Evolutionary conservation across 2,888 invertebrate genomes (phyloP).

Genomic region (Phengaris alcon): DNA sequence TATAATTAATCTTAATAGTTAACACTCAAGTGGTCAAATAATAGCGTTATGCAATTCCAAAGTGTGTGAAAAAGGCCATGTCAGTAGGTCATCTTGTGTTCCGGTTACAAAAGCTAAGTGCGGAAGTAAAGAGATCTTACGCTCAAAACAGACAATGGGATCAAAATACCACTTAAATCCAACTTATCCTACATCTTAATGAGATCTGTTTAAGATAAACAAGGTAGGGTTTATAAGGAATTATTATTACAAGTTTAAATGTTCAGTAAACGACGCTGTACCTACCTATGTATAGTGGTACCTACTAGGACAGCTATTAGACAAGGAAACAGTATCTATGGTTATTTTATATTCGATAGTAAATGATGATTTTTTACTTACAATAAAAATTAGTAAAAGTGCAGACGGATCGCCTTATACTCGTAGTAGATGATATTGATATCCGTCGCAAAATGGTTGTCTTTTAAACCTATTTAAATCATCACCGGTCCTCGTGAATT

Average conservation of each 20-base stretch:
- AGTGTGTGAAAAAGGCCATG: constrained; percentile 11
- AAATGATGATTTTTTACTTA: too few species aligned
- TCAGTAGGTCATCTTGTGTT: background rate
- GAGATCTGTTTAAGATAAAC: background rate
- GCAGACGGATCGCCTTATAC: too few species aligned
- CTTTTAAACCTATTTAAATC: too few species aligned
- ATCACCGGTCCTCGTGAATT: too few species aligned
- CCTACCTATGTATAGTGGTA: too few species aligned
- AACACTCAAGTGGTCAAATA: background rate
- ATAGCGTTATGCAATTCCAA: background rate
- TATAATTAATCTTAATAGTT: background rate
- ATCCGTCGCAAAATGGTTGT: too few species aligned
- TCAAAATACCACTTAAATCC: background rate
- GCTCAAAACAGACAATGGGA: background rate
- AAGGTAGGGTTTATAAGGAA: background rate
- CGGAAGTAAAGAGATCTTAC: background rate
- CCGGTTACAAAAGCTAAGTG: background rate
- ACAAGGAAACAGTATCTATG: too few species aligned
- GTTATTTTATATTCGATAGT: too few species aligned
- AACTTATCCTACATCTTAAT: background rate
- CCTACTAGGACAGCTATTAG: too few species aligned
- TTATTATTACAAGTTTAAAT: background rate
- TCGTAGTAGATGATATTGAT: too few species aligned
- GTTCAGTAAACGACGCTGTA: background rate
- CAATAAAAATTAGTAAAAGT: too few species aligned